These are phyloP conservation scores for Osmoderma eremita DNA, from an alignment of 2,888 invertebrate species.

Conservation along the genomic window DNA sequence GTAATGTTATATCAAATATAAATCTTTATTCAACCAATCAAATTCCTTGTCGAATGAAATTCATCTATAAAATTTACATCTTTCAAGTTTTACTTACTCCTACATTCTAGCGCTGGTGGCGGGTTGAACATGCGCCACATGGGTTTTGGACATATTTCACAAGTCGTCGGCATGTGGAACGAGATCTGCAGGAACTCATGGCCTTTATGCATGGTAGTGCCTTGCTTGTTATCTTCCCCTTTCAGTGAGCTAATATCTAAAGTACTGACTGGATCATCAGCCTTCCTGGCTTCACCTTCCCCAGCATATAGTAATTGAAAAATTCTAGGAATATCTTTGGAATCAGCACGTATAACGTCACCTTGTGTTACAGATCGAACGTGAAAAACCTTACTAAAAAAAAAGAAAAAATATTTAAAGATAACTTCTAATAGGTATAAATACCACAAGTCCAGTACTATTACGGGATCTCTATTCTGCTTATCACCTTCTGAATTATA, in stretches of 20 bases:
- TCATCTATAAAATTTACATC: not conserved
- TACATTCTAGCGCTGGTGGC: slow-evolving; percentile 96
- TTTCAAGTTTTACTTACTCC: slow-evolving; percentile 72
- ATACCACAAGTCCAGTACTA: slow-evolving; percentile 95
- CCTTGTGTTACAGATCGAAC: slow-evolving; percentile 98
- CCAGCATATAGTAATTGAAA: slow-evolving; percentile 97
- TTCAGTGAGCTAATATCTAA: slow-evolving; percentile 68
- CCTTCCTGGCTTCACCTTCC: slow-evolving; percentile 90
- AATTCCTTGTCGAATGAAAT: too few species aligned
- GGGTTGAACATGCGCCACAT: slow-evolving; percentile 98
- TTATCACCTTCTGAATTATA: slow-evolving; percentile 95
- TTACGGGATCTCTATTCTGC: slow-evolving; percentile 91
- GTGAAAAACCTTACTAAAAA: slow-evolving; percentile 94
- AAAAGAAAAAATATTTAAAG: slow-evolving; percentile 40
- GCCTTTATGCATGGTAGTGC: slow-evolving; percentile 83
- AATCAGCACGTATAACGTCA: slow-evolving; percentile 98
- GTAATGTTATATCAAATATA: too few species aligned
- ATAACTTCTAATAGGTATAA: slow-evolving; percentile 39
- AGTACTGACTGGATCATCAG: slow-evolving; percentile 71
- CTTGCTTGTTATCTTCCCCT: slow-evolving; percentile 65
- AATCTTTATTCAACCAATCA: too few species aligned
- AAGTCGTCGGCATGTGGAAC: slow-evolving; percentile 98
- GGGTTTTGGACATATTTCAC: slow-evolving; percentile 97
- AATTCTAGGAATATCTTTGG: slow-evolving; percentile 98
- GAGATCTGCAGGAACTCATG: slow-evolving; percentile 97